Conservation (phyloP, 2,797 vertebrate species). For the Phyllotis vaccarum region DNA sequence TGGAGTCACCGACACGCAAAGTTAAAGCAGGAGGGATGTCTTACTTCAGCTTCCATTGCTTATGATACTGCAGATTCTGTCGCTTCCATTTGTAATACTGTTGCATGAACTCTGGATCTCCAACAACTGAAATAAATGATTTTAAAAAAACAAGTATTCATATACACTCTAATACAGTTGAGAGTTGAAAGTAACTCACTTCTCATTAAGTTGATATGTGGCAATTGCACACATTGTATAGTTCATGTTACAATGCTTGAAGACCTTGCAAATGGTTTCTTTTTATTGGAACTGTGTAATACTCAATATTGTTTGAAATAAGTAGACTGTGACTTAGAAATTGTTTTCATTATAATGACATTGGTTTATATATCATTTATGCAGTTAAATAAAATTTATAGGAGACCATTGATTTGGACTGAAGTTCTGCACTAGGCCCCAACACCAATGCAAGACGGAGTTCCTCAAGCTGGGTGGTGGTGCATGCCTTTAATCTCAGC, state of each 20-base stretch:
- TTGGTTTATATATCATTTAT: constrained; percentile 13
- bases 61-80: background rate
- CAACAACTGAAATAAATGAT: constrained; percentile 76
- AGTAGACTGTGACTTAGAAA: constrained; percentile 42
- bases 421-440: too few species aligned
- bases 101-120: constrained; percentile 60
- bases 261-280: constrained; percentile 3
- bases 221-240: background rate
- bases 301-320: constrained; percentile 43
- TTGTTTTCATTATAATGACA: constrained; percentile 48
- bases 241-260: background rate
- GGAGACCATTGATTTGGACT: background rate
- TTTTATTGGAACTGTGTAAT: constrained; percentile 13
- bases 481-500: background rate
- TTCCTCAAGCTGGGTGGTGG: background rate
- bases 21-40: constrained; percentile 47
- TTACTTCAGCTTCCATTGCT: constrained; percentile 61
- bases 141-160: constrained; percentile 51
- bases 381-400: background rate
- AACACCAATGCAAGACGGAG: background rate
- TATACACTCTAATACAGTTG: background rate
- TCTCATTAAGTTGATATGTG: constrained; percentile 5
- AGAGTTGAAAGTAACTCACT: constrained; percentile 50
- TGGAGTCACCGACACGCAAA: background rate
- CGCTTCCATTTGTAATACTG: constrained; percentile 47